Conservation (phyloP, 2,888 invertebrate species). For the Vesta saturnalis region DNA sequence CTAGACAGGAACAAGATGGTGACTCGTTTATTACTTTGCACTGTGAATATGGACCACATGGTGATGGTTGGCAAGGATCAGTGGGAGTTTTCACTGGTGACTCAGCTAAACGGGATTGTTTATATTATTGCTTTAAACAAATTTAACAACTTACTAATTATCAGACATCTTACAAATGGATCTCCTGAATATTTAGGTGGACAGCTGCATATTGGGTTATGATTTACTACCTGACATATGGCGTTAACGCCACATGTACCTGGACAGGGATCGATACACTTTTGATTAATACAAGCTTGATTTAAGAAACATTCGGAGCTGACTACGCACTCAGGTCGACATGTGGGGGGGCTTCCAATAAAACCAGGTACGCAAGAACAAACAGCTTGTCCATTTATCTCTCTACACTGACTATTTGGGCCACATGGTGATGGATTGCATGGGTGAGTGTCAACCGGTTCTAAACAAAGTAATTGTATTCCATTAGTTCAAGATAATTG, state of each 20-base stretch:
- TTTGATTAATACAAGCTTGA: constrained; percentile 64
- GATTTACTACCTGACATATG: constrained; percentile 71
- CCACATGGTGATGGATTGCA: constrained; percentile 78
- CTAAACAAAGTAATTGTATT: constrained; percentile 20
- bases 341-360: constrained; percentile 67
- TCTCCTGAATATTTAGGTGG: constrained; percentile 71
- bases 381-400: constrained; percentile 71
- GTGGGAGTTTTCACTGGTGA: constrained; percentile 54
- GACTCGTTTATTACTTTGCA: constrained; percentile 72
- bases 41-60: constrained; percentile 82
- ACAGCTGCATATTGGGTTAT: constrained; percentile 68
- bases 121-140: background rate
- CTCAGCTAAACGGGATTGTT: too few relatives aligned
- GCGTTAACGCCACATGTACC: constrained; percentile 65
- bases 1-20: constrained; percentile 71
- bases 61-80: constrained; percentile 76
- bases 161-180: constrained; percentile 67
- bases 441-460: constrained; percentile 63
- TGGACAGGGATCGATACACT: constrained; percentile 68
- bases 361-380: constrained; percentile 64
- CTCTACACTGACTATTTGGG: constrained; percentile 60
- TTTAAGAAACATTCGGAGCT: constrained; percentile 64
- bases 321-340: constrained; percentile 64
- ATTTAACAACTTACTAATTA: constrained; percentile 49
- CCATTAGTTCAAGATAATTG: background rate